Evolutionary conservation across 2,888 invertebrate species (phyloP), one percentile per base, ranked within the genome.

Genomic region (Smittia sp.): DNA sequence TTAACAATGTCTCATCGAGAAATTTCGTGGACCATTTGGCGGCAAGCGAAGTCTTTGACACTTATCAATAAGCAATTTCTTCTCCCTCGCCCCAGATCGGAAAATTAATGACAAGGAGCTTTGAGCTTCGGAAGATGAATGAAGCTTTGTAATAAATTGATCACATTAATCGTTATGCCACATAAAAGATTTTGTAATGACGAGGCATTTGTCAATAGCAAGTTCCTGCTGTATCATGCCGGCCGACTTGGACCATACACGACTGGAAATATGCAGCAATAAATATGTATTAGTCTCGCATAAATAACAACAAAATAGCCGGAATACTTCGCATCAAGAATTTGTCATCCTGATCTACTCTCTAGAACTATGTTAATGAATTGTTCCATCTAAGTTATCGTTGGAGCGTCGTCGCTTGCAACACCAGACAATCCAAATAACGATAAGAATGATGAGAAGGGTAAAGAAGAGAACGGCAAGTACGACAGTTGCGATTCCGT

Each of bases 401-500:
- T 32, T 32, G 32, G 3, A 32, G 32, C 81, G 84, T 75, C 69
- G 18, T 58, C 69, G 24, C 32, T 22, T 69, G n/a, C 24, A 84
- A 78, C 88, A 90, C 83, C 86, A 88, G 74, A 86, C 81, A 70
- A 89, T 85, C 1, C 86, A 79, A 75, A 86, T 80, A 52, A 87
- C 81, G 1, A 89, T 79, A 0, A 88, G 77, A 2, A 86, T 79
- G 58, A 91, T 84, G 0, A 92, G 78, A 0, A 89, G 81, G 69
- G 92, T 81, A 0, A 88, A 78, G 1, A 92, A 78, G 1, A 93
- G 78, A 0, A 85, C 84, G 0, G 90, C 92, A 0, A 93, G 79
- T 0, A 87, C 86, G 74, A 93, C 88, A 0, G 92, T 91, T 0
- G 89, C 87, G 75, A 93, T 90, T 1, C 88, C 77, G 79, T 81